Percentiles rank a stretch among this genome's conserved stretches.
Evolutionary conservation across 2,113 vertebrate species (phyloP).

Genomic region (Smithornis capensis): DNA sequence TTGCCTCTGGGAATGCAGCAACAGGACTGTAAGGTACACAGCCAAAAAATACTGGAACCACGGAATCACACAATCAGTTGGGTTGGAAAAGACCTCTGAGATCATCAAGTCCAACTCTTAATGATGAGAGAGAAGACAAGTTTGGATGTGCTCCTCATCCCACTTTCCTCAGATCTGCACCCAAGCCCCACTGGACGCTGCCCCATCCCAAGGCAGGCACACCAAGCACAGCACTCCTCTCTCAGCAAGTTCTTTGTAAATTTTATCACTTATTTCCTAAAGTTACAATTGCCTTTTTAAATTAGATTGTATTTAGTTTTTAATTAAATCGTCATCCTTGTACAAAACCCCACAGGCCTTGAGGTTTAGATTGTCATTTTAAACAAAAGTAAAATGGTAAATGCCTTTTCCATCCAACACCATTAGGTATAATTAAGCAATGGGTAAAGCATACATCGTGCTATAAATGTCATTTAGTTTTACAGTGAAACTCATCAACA

Average conservation of each 20-base stretch:
- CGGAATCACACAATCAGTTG: no score
- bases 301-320: constrained; percentile 66
- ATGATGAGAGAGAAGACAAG: neutral
- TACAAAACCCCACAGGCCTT: constrained; percentile 42
- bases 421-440: constrained; percentile 78
- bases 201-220: neutral
- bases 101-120: no score
- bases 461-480: constrained; percentile 79
- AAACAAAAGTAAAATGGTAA: constrained; percentile 72
- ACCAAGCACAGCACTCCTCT: neutral
- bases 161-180: neutral
- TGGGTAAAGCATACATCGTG: constrained; percentile 67
- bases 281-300: constrained; percentile 57
- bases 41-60: neutral
- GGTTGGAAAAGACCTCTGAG: no score
- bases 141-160: neutral
- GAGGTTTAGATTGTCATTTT: constrained; percentile 69
- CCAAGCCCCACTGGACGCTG: neutral
- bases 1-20: neutral
- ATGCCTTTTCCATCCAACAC: constrained; percentile 68
- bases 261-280: constrained; percentile 39
- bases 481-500: constrained; percentile 80
- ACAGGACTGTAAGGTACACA: accelerated
- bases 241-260: neutral
- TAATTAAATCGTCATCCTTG: constrained; percentile 71